Conservation (phyloP, 2,797 vertebrate species). For the Furcifer pardalis region DNA sequence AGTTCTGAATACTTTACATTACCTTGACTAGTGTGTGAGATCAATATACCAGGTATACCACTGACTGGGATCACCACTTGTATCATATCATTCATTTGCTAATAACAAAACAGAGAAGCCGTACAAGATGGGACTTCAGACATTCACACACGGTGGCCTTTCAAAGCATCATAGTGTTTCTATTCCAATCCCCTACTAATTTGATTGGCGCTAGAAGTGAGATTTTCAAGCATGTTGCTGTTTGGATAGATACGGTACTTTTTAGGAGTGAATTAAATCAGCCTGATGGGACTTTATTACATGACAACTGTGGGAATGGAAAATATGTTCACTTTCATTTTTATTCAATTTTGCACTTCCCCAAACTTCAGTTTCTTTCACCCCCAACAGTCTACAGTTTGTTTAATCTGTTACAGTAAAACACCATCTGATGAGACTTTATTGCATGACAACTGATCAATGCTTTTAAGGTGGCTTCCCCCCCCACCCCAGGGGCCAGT, state of each 20-base stretch:
- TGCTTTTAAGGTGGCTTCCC: neutral
- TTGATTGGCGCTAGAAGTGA: conserved; percentile 6
- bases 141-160: conserved; percentile 31
- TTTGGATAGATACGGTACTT: conserved; percentile 26
- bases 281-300: neutral
- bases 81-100: neutral
- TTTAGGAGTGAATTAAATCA: conserved; percentile 4
- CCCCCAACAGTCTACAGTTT: neutral
- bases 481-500: neutral
- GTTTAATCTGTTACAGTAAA: neutral
- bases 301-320: neutral
- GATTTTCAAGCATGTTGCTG: neutral
- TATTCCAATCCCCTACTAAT: conserved; percentile 20
- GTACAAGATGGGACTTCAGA: neutral
- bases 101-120: conserved; percentile 10
- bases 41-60: neutral
- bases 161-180: conserved; percentile 25
- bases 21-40: conserved; percentile 5
- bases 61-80: conserved; percentile 18
- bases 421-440: neutral
- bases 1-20: neutral
- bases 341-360: neutral
- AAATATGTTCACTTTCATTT: neutral
- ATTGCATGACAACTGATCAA: neutral
- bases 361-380: neutral